Base-by-base conservation (phyloP, 1,140 invertebrate genomes). In the Scaptomyza pallida region DNA sequence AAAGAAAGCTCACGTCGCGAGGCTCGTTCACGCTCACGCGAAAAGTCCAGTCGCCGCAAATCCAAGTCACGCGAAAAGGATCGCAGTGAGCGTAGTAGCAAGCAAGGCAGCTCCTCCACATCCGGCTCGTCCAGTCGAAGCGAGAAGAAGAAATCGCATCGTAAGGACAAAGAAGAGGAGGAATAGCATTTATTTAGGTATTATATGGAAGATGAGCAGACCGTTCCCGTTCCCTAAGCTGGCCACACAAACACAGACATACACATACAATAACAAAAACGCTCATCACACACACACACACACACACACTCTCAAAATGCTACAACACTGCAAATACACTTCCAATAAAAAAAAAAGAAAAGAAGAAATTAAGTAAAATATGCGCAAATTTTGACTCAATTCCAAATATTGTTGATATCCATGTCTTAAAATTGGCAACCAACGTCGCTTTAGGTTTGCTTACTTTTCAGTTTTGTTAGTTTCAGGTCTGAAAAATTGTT, bases 91-190 rank as follows among this genome's bases (percentile, higher is more conserved):
- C 93, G 94, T 1, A 80, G 65, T 62, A 80, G 82, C 54, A 88
- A 90, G 54, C 64, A 41, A 51, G 69, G 80, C 35, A 86, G 55
- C 52, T 72, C 48, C n/a, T 72, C 77, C 0, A 35, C 48, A 0
- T 57, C 78, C 10, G 65, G 67, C 30, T 67, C 79, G 9, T 83
- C 82, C 40, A 88, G 78, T 72, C 89, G 89, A 26, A 92, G 92
- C 69, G 91, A 92, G 37, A 95, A 95, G 86, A 95, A 94, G 92
- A 95, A 95, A 92, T 93, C 93, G 0, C 92, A 93, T 75, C 92
- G 93, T 40, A 93, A 93, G 17, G 93, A 94, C 9, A 94, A 94
- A 63, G 93, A 94, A 62, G 93, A 94, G n/a, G 93, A 93, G 47
- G 93, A 94, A 91, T 93, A 89, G 78, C 82, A 88, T 63, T 81